Evolutionary conservation across 1,140 invertebrate genomes (phyloP).

Genomic region (Drosophila arawakana): DNA sequence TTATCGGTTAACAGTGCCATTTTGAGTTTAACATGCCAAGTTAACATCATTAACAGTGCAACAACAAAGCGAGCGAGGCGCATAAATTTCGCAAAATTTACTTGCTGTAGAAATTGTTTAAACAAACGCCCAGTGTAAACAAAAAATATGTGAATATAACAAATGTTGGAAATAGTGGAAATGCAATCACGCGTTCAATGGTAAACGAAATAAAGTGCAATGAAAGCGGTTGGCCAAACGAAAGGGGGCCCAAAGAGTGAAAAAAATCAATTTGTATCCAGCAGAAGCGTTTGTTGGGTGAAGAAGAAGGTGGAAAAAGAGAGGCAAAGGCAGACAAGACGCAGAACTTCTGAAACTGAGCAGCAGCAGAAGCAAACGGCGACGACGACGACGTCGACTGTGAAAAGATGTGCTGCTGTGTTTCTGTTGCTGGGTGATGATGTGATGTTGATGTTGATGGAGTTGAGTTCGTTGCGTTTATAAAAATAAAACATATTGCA

Average conservation of each 20-base stretch:
- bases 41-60: constrained; percentile 41
- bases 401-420: constrained; percentile 43
- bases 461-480: constrained; percentile 39
- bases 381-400: constrained; percentile 19
- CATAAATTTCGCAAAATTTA: constrained; percentile 52
- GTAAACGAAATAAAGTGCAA: constrained; percentile 11
- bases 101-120: constrained; percentile 38
- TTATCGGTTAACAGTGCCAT: constrained; percentile 14
- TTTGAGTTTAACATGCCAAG: constrained; percentile 30
- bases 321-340: constrained; percentile 26
- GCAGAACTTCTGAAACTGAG: constrained; percentile 32
- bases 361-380: constrained; percentile 6
- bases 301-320: constrained; percentile 42
- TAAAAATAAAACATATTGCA: constrained; percentile 56
- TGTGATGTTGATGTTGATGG: constrained; percentile 43
- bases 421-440: constrained; percentile 30
- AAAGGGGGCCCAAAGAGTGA: constrained; percentile 46
- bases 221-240: constrained; percentile 8
- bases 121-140: constrained; percentile 39
- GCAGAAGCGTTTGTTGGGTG: constrained; percentile 44
- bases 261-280: constrained; percentile 74
- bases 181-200: constrained; percentile 33
- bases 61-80: constrained; percentile 46
- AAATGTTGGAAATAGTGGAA: background rate
- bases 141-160: constrained; percentile 37